phyloP scores from a whole-genome alignment of 2,888 invertebrate species.

The Notodonta ziczac region DNA sequence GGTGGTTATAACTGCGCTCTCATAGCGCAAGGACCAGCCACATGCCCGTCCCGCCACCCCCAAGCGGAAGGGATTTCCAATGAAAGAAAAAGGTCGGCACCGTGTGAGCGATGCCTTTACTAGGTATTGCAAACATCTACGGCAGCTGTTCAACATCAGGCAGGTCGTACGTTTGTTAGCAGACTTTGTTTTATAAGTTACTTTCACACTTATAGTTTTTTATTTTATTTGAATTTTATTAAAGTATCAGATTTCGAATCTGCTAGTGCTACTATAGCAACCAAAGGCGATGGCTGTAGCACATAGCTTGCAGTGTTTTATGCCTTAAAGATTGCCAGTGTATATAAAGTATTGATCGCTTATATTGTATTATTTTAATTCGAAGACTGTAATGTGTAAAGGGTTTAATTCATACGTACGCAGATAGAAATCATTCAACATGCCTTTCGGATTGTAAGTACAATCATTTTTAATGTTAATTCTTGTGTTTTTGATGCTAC shows the following conservation, averaged over 20 bases:
- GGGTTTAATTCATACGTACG: conserved; percentile 12
- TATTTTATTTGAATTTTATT: neutral
- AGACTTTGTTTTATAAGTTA: no score
- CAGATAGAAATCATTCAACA: conserved; percentile 32
- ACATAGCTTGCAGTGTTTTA: conserved; percentile 13
- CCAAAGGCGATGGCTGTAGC: neutral
- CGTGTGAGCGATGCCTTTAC: no score
- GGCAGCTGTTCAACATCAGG: no score
- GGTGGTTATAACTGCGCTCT: no score
- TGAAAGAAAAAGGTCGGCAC: no score
- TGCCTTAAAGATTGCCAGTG: conserved; percentile 14
- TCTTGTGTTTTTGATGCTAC: conserved; percentile 31
- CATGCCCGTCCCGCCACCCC: no score
- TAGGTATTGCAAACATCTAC: no score
- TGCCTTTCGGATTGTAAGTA: conserved; percentile 69
- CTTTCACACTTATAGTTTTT: neutral
- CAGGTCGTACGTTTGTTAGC: no score
- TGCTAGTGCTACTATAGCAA: no score
- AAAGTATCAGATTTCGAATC: neutral
- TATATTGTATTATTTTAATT: conserved; percentile 26
- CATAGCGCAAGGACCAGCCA: no score
- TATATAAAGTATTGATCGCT: conserved; percentile 46
- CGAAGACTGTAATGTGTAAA: conserved; percentile 32
- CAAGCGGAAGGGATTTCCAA: no score
- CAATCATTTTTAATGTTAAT: conserved; percentile 13